Base-by-base conservation (phyloP, 2,888 invertebrate species). In the Xestia rhomboidea region DNA sequence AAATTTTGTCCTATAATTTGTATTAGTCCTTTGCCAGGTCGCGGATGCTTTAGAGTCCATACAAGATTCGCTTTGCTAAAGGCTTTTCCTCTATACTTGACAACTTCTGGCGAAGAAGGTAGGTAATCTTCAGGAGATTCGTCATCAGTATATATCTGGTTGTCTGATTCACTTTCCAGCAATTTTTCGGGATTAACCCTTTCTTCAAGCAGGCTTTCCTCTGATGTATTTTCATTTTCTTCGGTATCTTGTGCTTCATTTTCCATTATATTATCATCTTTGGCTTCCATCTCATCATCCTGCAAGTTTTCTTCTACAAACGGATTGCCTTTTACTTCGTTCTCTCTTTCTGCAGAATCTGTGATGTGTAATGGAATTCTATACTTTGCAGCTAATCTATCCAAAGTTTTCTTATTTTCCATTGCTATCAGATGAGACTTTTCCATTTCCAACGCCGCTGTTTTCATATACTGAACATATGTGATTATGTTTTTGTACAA, bases 321-420 rank as follows among this genome's bases (percentile, higher is more conserved):
- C 27, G 15, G 27, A 57, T 27, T 6, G 15, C 0, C 57, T 1
- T 57, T 27, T 57, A 6, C 15, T 15, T 15, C 15, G 6, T 73
- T 30, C 49, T n/a, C 15, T 21, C 5, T 51, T n/a, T 66, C 41
- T 44, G 24, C 15, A 18, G 24, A 1, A 21, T 4, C 57, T n/a
- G 46, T 24, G 15, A 27, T 6, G 15, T 24, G 44, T 8, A 34
- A 27, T 11, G 10, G 13, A 44, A 41, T 2, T 11, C 57, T 51
- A 18, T 71, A 66, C 34, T 80, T 80, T 0, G 66, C 66, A 27
- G 60, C n/a, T 3, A 79, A 34, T 7, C 51, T 11, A 38, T 49
- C 3, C 1, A 79, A 38, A 8, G 13, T 54, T n/a, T 67, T 38
- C 1, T 38, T 81, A 24, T 73, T 46, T 7, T 80, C 51, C 0